Evolutionary conservation across 2,797 vertebrate species (phyloP).

Genomic region (Merluccius polli): DNA sequence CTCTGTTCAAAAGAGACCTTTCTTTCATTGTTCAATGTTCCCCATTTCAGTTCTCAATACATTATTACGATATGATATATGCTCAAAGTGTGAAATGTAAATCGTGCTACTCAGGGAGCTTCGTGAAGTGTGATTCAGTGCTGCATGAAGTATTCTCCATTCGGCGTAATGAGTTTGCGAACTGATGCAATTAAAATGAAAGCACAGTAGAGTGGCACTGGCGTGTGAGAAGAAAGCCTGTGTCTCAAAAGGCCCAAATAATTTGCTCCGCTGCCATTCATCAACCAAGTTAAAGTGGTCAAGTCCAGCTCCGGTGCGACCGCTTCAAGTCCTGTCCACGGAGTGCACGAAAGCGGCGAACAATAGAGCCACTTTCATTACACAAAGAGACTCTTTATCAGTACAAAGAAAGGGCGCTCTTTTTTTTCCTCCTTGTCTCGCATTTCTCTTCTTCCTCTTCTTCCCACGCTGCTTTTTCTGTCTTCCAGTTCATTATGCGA

Average conservation of each 20-base stretch:
- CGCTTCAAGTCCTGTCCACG: constrained; percentile 20
- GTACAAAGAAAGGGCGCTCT: constrained; percentile 23
- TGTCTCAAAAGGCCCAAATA: constrained; percentile 43
- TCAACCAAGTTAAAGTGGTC: constrained; percentile 53
- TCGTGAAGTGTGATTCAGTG: too few species aligned
- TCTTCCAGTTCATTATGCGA: constrained; percentile 30
- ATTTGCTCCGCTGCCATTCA: constrained; percentile 49
- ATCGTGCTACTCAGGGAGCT: too few species aligned
- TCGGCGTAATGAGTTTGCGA: constrained; percentile 6
- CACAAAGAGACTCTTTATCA: constrained; percentile 43
- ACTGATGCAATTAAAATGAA: constrained; percentile 53
- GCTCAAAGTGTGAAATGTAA: too few species aligned
- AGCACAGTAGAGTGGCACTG: too few species aligned
- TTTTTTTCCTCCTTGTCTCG: neutral
- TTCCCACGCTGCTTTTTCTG: constrained; percentile 2
- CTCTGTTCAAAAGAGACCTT: too few species aligned
- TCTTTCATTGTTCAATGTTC: too few species aligned
- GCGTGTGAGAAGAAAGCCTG: constrained; percentile 33
- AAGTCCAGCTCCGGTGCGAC: constrained; percentile 9
- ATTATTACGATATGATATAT: too few species aligned
- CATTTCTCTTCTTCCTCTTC: neutral
- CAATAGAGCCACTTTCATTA: constrained; percentile 51
- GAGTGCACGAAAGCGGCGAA: constrained; percentile 19
- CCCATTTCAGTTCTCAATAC: too few species aligned
- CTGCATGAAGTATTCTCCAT: too few species aligned